A percentile compares a stretch with the other conserved stretches of the same genome.
These are phyloP conservation scores for Diadumene lineata DNA, from an alignment of 92 coral and sea anemone species.

Conservation along the genomic window DNA sequence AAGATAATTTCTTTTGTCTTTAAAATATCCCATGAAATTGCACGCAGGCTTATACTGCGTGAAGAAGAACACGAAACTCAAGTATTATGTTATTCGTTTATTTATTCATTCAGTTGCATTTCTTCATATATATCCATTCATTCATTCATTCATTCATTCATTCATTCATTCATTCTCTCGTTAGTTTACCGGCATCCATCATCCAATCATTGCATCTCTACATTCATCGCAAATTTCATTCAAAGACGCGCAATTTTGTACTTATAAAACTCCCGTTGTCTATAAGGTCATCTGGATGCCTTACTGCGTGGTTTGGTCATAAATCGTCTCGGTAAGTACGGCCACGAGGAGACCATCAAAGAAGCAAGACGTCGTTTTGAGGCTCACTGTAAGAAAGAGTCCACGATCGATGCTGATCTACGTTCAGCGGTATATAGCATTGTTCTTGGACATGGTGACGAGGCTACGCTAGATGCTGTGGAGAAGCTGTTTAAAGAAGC, in stretches of 20 bases:
- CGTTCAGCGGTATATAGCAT: constrained; percentile 91
- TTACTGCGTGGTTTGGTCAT: constrained; percentile 85
- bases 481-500: constrained; percentile 84
- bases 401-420: constrained; percentile 83
- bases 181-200: neutral
- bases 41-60: too few species aligned
- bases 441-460: constrained; percentile 83
- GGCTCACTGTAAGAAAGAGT: constrained; percentile 83
- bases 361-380: constrained; percentile 86
- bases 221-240: too few species aligned
- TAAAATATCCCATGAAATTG: too few species aligned
- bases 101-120: neutral
- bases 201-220: neutral
- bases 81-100: neutral
- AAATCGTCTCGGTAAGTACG: constrained; percentile 83
- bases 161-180: neutral
- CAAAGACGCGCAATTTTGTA: too few species aligned
- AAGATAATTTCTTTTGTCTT: too few species aligned
- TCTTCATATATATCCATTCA: neutral
- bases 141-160: neutral
- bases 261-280: neutral
- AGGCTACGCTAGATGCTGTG: constrained; percentile 65
- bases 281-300: constrained; percentile 87
- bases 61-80: too few species aligned
- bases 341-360: constrained; percentile 67